Percentiles rank a stretch among this genome's conserved stretches.
Conservation (phyloP, 2,797 vertebrate species). For the Acipenser oxyrinchus region DNA sequence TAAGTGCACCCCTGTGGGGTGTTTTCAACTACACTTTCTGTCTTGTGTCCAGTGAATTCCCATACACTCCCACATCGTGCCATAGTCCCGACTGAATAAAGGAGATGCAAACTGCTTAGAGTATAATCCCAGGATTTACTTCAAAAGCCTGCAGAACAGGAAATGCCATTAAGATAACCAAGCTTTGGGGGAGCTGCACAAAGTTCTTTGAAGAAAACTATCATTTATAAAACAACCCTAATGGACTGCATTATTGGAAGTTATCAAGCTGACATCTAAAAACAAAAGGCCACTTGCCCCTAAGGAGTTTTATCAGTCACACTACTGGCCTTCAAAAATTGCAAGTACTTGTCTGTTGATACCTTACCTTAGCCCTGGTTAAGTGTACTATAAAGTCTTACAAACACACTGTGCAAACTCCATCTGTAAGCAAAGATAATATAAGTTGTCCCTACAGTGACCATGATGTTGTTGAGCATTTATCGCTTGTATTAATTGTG, state of each 20-base stretch:
- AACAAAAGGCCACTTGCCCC: not conserved
- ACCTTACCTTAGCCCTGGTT: not conserved
- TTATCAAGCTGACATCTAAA: conserved; percentile 2
- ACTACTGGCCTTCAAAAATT: not conserved
- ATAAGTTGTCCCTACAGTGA: not conserved
- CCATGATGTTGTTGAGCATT: not conserved
- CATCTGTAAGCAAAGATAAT: conserved; percentile 5
- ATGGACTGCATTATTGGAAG: conserved; percentile 2
- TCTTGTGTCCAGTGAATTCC: no score
- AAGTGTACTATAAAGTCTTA: not conserved
- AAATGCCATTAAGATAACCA: not conserved
- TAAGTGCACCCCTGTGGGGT: no score
- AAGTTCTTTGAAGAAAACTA: not conserved
- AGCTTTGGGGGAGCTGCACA: no score
- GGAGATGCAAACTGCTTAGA: not conserved
- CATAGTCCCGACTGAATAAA: not conserved
- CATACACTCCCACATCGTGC: not conserved
- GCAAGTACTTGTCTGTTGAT: not conserved
- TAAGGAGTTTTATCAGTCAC: not conserved
- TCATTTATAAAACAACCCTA: not conserved
- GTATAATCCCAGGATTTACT: not conserved
- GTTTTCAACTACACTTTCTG: not conserved
- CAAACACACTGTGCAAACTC: not conserved
- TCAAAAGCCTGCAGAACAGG: not conserved
- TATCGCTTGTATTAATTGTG: not conserved